Conservation (phyloP, 35 echinoderm and acorn worm genomes). For the Antedon bifida region DNA sequence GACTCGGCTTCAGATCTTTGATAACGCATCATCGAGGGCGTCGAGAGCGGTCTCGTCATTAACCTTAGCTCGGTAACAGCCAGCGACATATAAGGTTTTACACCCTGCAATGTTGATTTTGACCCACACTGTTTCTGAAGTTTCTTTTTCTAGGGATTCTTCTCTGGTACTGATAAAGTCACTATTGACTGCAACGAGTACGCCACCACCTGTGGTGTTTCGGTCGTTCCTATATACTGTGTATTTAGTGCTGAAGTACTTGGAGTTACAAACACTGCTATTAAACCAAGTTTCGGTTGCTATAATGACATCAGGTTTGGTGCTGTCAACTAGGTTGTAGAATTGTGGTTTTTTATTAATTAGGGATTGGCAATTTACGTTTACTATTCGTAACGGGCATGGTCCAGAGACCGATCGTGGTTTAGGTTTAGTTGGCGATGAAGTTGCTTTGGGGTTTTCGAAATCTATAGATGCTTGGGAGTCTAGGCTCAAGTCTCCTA, state of each 20-base stretch:
- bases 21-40: too few species aligned
- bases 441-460: constrained; percentile 17
- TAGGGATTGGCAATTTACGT: constrained; percentile 41
- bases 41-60: too few species aligned
- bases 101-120: neutral
- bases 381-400: constrained; percentile 12
- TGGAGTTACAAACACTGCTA: constrained; percentile 20
- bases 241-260: constrained; percentile 34
- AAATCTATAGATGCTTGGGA: neutral
- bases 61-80: too few species aligned
- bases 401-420: constrained; percentile 14
- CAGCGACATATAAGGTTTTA: neutral
- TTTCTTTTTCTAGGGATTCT: neutral
- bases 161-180: neutral
- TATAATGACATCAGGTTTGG: constrained; percentile 45
- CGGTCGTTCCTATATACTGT: constrained; percentile 31
- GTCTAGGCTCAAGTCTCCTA: neutral
- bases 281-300: constrained; percentile 54
- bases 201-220: constrained; percentile 11
- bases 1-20: too few species aligned
- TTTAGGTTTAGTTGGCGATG: constrained; percentile 27
- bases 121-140: neutral
- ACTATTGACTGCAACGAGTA: constrained; percentile 33
- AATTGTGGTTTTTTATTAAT: constrained; percentile 38
- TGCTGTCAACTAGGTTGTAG: constrained; percentile 42